A percentile compares a stretch with the other conserved stretches of the same genome.
Evolutionary conservation across 2,113 vertebrate genomes (phyloP).

Genomic region (Cairina moschata): DNA sequence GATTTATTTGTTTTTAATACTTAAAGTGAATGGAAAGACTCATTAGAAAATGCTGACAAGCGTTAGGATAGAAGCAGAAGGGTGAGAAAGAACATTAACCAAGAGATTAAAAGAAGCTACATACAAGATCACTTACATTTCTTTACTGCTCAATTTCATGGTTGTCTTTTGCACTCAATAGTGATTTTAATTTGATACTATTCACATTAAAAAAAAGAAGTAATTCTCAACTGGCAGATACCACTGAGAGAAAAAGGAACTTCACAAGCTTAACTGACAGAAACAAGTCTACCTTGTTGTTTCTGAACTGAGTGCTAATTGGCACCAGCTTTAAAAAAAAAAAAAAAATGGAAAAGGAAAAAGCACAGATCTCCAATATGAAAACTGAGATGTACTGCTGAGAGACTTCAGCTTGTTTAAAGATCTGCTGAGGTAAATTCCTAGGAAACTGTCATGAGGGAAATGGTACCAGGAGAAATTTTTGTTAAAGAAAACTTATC

Average conservation of each 20-base stretch:
- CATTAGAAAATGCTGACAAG: background rate
- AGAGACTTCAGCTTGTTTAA: background rate
- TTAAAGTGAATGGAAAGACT: background rate
- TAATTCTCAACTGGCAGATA: background rate
- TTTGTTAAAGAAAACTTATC: background rate
- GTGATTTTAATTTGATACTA: background rate
- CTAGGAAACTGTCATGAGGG: background rate
- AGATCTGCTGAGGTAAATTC: background rate
- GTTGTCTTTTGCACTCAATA: background rate
- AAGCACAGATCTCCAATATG: background rate
- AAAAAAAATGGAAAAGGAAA: too few relatives aligned
- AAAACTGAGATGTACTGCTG: background rate
- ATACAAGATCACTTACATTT: background rate
- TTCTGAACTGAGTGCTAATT: background rate
- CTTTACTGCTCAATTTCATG: background rate
- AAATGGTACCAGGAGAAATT: background rate
- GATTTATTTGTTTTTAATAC: background rate
- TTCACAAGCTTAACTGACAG: background rate
- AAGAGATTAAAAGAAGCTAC: background rate
- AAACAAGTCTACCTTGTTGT: background rate
- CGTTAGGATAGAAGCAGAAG: background rate
- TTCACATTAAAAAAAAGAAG: too few relatives aligned
- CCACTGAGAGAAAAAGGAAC: background rate
- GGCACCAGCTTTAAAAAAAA: background rate
- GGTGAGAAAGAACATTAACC: background rate